Percentiles rank a stretch among this genome's conserved stretches.
Conservation (phyloP, 2,113 vertebrate species). For the Urocitellus parryii region DNA sequence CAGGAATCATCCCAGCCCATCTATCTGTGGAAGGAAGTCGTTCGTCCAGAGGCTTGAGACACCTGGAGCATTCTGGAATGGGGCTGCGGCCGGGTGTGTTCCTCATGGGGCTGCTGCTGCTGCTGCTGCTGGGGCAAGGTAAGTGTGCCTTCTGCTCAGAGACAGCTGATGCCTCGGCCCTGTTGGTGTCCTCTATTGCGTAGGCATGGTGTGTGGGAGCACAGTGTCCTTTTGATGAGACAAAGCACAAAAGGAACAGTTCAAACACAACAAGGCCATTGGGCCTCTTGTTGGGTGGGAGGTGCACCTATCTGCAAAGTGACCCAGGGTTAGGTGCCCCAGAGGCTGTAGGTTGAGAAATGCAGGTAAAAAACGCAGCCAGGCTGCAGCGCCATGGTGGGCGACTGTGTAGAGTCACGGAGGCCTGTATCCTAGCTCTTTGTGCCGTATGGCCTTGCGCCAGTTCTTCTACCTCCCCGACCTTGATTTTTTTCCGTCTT, state of each 20-base stretch:
- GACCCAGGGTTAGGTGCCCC: not conserved
- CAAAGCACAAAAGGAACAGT: not conserved
- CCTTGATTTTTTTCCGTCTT: not conserved
- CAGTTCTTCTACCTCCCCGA: not conserved
- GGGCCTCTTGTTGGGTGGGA: not conserved
- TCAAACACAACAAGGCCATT: not conserved
- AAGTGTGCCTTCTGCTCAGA: not conserved
- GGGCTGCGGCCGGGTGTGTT: not conserved
- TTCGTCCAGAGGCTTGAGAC: not conserved
- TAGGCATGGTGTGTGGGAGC: not conserved
- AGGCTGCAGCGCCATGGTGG: rapidly evolving
- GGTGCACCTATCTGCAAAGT: no score
- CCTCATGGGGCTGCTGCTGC: conserved; percentile 53
- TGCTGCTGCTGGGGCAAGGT: conserved; percentile 71
- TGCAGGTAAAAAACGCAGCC: rapidly evolving
- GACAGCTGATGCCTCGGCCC: not conserved
- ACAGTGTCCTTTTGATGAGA: not conserved
- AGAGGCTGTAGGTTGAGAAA: not conserved
- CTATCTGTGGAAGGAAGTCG: not conserved
- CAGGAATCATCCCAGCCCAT: not conserved
- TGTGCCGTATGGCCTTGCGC: not conserved
- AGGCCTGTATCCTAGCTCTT: not conserved
- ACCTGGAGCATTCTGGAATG: conserved; percentile 5
- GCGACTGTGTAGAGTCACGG: rapidly evolving
- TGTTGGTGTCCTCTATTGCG: rapidly evolving